phyloP scores from a whole-genome alignment of 1,140 invertebrate genomes.

The Drosophila repletoides region DNA sequence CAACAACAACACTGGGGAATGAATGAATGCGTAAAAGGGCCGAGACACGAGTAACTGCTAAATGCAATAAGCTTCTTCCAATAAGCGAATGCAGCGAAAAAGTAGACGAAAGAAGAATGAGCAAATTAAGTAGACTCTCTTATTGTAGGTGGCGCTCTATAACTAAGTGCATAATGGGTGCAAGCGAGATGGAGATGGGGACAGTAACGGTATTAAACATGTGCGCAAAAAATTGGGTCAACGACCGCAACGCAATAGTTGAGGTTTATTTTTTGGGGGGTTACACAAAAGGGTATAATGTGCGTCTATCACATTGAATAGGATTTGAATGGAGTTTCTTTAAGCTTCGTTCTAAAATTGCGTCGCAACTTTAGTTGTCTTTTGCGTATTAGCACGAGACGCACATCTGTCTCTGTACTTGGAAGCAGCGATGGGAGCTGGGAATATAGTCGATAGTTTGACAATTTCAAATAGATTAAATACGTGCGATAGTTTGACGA shows the following conservation, averaged over 20 bases:
- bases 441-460: not conserved
- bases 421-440: constrained; percentile 3
- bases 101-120: not conserved
- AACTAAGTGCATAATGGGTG: constrained; percentile 8
- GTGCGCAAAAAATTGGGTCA: constrained; percentile 69
- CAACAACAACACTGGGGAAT: no score
- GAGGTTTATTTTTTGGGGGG: constrained; percentile 29
- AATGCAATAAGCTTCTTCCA: constrained; percentile 18
- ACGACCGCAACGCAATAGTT: constrained; percentile 73
- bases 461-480: no score
- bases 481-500: no score
- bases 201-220: constrained; percentile 42
- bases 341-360: constrained; percentile 40
- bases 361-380: constrained; percentile 45
- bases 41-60: constrained; percentile 10
- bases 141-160: constrained; percentile 4
- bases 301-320: no score
- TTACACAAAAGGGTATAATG: not conserved
- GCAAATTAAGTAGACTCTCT: not conserved
- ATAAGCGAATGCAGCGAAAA: constrained; percentile 14
- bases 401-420: constrained; percentile 4
- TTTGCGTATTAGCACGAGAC: constrained; percentile 32
- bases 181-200: constrained; percentile 33
- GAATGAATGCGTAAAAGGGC: constrained; percentile 48
- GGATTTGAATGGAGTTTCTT: constrained; percentile 25